Evolutionary conservation across 2,797 vertebrate genomes (phyloP).

Genomic region (Eulemur albifrons): DNA sequence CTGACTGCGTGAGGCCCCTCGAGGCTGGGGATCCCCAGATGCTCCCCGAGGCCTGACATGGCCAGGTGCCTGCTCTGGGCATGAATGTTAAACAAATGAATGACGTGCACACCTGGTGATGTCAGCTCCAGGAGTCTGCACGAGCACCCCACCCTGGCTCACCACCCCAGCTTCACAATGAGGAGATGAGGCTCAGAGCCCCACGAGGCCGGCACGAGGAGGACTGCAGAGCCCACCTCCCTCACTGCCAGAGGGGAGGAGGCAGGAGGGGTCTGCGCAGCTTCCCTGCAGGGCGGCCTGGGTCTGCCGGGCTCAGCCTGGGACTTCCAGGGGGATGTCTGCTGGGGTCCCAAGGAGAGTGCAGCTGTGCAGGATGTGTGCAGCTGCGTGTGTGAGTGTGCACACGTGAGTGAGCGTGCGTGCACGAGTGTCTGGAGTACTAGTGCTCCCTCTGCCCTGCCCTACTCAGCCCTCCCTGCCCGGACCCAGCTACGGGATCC

Average conservation of each 20-base stretch:
- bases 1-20: background rate
- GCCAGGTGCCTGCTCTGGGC: background rate
- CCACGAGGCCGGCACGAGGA: fast-evolving
- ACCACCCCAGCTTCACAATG: background rate
- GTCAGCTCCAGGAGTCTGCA: background rate
- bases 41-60: background rate
- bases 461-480: background rate
- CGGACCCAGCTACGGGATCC: background rate
- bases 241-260: background rate
- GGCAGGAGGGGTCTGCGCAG: background rate
- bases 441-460: background rate
- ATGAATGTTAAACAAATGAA: background rate
- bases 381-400: background rate
- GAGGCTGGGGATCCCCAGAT: background rate
- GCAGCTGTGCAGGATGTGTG: background rate
- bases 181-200: background rate
- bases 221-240: background rate
- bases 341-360: background rate
- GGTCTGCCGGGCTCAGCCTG: background rate
- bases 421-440: background rate
- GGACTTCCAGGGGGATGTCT: background rate
- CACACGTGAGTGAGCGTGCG: fast-evolving
- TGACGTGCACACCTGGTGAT: background rate
- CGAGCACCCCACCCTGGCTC: background rate
- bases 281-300: background rate